A percentile compares a stretch with the other conserved stretches of the same genome.
Conservation (phyloP, 2,797 vertebrate genomes). For the Carduelis carduelis region DNA sequence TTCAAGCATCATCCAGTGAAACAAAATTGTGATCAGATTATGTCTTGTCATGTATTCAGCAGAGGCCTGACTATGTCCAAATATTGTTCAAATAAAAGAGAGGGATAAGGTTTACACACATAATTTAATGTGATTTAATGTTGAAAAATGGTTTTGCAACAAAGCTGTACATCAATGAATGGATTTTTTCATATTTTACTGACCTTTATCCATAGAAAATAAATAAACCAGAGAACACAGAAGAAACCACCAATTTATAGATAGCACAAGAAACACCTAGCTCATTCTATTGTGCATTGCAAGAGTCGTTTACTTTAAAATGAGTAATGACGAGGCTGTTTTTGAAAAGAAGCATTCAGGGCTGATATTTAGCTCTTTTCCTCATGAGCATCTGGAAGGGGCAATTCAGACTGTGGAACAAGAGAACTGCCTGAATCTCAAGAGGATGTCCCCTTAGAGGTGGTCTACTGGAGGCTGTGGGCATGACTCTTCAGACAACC, state of each 20-base stretch:
- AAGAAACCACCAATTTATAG: not conserved
- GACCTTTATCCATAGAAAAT: not conserved
- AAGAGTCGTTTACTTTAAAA: constrained; percentile 11
- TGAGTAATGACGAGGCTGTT: not conserved
- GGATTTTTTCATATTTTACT: not conserved
- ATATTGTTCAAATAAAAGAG: not conserved
- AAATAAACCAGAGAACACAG: not conserved
- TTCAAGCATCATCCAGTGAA: not conserved
- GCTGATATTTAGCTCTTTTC: constrained; percentile 11
- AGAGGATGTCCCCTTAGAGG: not conserved
- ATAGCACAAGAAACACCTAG: not conserved
- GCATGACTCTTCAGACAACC: not conserved
- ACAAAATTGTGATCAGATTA: not conserved
- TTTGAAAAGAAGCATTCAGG: constrained; percentile 6
- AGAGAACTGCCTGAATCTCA: not conserved
- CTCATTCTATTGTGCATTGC: not conserved
- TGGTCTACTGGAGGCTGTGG: not conserved
- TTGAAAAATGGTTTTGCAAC: not conserved
- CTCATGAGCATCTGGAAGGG: not conserved
- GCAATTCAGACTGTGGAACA: not conserved
- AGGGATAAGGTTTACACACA: not conserved
- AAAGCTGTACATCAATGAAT: not conserved
- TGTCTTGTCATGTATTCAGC: fast-evolving
- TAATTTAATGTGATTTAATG: not conserved
- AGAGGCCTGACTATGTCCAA: not conserved